A percentile compares a stretch with the other conserved stretches of the same genome.
Evolutionary conservation across 2,797 vertebrate species (phyloP).

Genomic region (Pipistrellus pygmaeus): DNA sequence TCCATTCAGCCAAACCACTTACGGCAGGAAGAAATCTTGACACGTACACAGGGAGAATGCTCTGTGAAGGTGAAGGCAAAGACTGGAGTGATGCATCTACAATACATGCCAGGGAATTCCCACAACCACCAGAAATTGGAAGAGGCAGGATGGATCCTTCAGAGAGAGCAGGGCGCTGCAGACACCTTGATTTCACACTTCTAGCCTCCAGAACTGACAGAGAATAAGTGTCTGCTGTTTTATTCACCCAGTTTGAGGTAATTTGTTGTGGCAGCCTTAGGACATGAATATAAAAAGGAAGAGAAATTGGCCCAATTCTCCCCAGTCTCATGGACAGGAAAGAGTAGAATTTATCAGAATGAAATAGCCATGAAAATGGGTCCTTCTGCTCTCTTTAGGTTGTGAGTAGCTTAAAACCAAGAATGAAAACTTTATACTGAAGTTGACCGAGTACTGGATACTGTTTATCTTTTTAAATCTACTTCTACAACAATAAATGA

Average conservation of each 20-base stretch:
- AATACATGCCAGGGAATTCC: background rate
- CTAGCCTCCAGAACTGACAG: background rate
- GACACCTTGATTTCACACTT: constrained; percentile 4
- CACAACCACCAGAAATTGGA: background rate
- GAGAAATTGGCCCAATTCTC: background rate
- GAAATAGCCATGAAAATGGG: background rate
- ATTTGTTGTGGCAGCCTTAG: background rate
- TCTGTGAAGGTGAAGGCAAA: background rate
- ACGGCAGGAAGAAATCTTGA: background rate
- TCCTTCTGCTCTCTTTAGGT: background rate
- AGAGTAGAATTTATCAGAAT: constrained; percentile 16
- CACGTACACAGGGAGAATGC: background rate
- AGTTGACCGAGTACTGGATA: background rate
- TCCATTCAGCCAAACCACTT: too few species aligned
- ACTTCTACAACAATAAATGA: background rate
- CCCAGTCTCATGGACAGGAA: background rate
- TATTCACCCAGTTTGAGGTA: background rate
- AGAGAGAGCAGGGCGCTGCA: background rate
- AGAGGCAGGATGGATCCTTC: background rate
- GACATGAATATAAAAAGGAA: constrained; percentile 8
- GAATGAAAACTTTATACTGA: background rate
- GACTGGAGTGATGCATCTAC: background rate
- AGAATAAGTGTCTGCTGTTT: constrained; percentile 6
- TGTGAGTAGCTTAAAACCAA: constrained; percentile 22
- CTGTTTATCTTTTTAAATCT: background rate